Conservation (phyloP, 2,888 invertebrate genomes). For the Aspidiotus destructor region DNA sequence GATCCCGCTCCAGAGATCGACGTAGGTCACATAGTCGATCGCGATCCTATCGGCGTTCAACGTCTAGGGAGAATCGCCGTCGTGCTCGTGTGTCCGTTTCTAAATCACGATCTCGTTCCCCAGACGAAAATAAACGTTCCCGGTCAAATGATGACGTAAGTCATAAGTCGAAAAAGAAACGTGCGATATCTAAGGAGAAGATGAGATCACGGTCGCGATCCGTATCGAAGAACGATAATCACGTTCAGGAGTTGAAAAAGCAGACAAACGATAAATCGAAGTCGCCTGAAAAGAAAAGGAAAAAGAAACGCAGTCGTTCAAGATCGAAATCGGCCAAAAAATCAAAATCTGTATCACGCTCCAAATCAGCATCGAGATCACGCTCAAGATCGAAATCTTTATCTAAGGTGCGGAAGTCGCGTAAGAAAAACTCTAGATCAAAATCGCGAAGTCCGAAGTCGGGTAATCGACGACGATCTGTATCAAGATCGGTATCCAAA, state of each 20-base stretch:
- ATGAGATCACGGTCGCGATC: conserved; percentile 13
- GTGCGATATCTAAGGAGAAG: conserved; percentile 14
- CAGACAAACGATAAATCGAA: not conserved
- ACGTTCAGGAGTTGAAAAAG: not conserved
- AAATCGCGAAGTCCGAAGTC: conserved; percentile 3
- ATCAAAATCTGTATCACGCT: not conserved
- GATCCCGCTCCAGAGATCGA: conserved; percentile 16
- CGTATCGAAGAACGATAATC: conserved; percentile 16
- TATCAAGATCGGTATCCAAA: conserved; percentile 13
- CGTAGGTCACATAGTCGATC: conserved; percentile 21
- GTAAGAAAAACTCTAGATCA: not conserved
- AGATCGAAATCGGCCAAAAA: conserved; percentile 13
- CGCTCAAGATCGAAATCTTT: not conserved
- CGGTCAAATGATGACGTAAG: conserved; percentile 16
- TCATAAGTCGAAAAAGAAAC: conserved; percentile 17
- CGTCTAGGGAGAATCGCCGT: conserved; percentile 13
- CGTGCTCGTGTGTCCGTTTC: not conserved
- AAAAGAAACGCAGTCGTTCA: conserved; percentile 12
- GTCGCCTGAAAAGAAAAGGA: conserved; percentile 2
- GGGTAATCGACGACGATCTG: not conserved
- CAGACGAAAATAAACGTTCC: conserved; percentile 9
- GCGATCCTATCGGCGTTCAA: conserved; percentile 15
- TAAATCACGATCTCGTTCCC: conserved; percentile 20
- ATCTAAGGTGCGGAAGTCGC: not conserved
- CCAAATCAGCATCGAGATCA: not conserved